A percentile compares a stretch with the other conserved stretches of the same genome.
Conservation (phyloP, 2,797 vertebrate species). For the Rhincodon typus region DNA sequence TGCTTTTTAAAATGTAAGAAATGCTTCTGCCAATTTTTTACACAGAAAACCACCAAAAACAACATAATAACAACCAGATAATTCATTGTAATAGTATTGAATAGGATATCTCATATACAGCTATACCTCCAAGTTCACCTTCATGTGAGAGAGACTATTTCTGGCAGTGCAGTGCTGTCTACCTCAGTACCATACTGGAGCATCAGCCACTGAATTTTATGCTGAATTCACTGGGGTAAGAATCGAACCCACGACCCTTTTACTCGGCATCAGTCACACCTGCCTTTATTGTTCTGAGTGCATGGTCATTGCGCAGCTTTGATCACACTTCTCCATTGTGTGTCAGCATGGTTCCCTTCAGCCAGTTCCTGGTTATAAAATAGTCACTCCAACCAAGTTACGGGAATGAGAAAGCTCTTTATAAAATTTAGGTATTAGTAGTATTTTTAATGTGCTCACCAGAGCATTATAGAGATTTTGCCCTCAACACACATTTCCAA, state of each 20-base stretch:
- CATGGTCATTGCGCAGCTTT: not conserved
- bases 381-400: not conserved
- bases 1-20: not conserved
- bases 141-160: not conserved
- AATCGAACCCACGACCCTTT: not conserved
- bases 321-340: not conserved
- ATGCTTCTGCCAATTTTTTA: not conserved
- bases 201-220: not conserved
- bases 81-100: not conserved
- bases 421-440: not conserved
- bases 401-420: not conserved
- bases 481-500: no score
- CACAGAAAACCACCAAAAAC: not conserved
- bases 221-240: not conserved
- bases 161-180: not conserved
- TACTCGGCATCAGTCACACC: not conserved
- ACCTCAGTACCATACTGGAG: not conserved
- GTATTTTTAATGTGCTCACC: not conserved
- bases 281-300: not conserved
- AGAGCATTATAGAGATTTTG: no score
- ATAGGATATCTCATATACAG: not conserved
- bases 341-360: no score
- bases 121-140: not conserved
- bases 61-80: not conserved
- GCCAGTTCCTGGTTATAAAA: not conserved